These are phyloP conservation scores for Drosophila pallidifrons DNA, from an alignment of 1,140 invertebrate species.

Conservation along the genomic window DNA sequence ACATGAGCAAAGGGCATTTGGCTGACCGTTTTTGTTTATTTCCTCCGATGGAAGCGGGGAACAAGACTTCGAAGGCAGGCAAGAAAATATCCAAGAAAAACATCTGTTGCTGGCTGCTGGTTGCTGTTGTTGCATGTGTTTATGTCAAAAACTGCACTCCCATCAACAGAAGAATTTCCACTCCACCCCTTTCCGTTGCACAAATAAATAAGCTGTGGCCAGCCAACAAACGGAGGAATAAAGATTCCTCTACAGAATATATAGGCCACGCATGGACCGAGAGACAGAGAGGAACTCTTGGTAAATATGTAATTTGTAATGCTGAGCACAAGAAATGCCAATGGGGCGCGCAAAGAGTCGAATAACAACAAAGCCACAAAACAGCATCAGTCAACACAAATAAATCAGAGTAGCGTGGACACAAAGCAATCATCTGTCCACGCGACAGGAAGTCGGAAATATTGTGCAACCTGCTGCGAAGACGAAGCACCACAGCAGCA, in stretches of 20 bases:
- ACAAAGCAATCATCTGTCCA: constrained; percentile 23
- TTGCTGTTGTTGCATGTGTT: constrained; percentile 30
- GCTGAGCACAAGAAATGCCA: not conserved
- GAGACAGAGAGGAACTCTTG: not conserved
- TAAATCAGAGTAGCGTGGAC: constrained; percentile 9
- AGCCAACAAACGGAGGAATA: constrained; percentile 13
- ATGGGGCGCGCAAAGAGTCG: constrained; percentile 7
- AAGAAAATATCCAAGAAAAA: constrained; percentile 27
- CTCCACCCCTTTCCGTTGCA: not conserved
- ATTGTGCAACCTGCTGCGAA: constrained; percentile 26
- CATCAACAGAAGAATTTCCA: constrained; percentile 14
- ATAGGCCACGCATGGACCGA: constrained; percentile 9
- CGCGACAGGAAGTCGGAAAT: constrained; percentile 44
- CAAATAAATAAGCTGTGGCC: constrained; percentile 37
- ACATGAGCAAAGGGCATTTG: constrained; percentile 52
- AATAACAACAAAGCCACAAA: constrained; percentile 18
- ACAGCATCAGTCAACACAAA: constrained; percentile 23
- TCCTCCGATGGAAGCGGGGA: not conserved
- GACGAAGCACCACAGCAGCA: not conserved
- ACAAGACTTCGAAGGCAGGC: not conserved
- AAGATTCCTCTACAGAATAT: constrained; percentile 5
- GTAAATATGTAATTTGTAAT: constrained; percentile 10
- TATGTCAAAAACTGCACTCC: constrained; percentile 46
- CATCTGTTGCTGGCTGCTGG: constrained; percentile 31
- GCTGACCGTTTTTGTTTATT: constrained; percentile 53